Percentiles rank a stretch among this genome's conserved stretches.
Evolutionary conservation across 2,888 invertebrate species (phyloP).

Genomic region (Fissipunctia ypsillon): DNA sequence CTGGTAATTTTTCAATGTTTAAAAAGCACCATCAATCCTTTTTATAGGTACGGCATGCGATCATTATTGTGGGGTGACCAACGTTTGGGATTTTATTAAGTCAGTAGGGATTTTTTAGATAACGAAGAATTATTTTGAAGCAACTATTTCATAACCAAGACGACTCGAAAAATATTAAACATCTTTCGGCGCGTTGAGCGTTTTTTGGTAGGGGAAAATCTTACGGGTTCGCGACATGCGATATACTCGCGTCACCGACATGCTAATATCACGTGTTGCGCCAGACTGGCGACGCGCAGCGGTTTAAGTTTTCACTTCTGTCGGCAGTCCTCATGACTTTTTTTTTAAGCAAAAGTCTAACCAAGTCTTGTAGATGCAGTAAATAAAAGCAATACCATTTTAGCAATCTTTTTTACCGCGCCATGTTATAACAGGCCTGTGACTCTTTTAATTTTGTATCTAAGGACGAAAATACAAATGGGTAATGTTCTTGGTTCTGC

Average conservation of each 20-base stretch:
- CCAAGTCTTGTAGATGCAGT: too few species aligned
- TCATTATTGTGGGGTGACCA: constrained; percentile 66
- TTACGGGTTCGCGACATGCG: too few species aligned
- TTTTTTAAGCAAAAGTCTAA: too few species aligned
- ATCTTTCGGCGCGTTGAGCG: too few species aligned
- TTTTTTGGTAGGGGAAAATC: too few species aligned
- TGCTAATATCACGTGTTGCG: too few species aligned
- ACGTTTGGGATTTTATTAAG: constrained; percentile 11
- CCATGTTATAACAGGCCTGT: neutral
- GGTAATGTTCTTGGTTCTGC: neutral
- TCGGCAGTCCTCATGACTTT: too few species aligned
- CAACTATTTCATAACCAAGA: neutral
- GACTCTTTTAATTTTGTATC: neutral
- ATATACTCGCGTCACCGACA: too few species aligned
- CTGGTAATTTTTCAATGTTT: constrained; percentile 71
- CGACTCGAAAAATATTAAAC: neutral
- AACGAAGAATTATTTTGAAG: neutral
- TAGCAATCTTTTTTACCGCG: too few species aligned
- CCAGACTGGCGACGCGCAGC: too few species aligned
- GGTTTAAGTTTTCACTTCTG: too few species aligned
- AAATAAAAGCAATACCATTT: too few species aligned
- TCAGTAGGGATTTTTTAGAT: neutral
- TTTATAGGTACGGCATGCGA: constrained; percentile 62
- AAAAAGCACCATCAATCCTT: constrained; percentile 70
- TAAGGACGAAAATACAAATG: neutral